Evolutionary conservation across 2,797 vertebrate species (phyloP).

Genomic region (Acanthornis magna): DNA sequence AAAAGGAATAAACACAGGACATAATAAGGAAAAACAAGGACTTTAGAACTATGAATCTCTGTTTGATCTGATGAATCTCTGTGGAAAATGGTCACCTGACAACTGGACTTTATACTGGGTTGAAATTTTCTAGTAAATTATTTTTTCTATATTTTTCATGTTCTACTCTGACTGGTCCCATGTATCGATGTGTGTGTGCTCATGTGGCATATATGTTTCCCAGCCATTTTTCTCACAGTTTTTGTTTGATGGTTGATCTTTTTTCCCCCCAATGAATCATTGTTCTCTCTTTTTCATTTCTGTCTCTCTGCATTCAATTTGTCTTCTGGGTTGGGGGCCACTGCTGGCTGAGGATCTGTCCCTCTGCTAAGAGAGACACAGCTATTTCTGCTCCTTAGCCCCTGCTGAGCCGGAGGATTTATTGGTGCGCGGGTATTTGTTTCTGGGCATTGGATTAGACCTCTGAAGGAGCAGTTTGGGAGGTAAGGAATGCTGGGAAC

Average conservation of each 20-base stretch:
- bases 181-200: fast-evolving
- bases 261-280: neutral
- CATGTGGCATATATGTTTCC: neutral
- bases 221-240: neutral
- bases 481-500: slow-evolving; percentile 47
- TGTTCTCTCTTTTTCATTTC: neutral
- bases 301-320: slow-evolving; percentile 49
- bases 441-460: neutral
- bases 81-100: neutral
- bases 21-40: neutral
- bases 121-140: neutral
- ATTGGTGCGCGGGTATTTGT: neutral
- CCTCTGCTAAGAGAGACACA: neutral
- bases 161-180: fast-evolving
- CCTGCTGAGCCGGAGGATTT: slow-evolving; percentile 41
- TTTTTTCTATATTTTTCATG: neutral
- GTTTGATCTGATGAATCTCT: neutral
- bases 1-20: neutral
- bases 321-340: slow-evolving; percentile 16
- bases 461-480: slow-evolving; percentile 21
- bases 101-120: neutral
- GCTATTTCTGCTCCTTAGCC: slow-evolving; percentile 30
- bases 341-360: slow-evolving; percentile 38
- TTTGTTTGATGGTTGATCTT: neutral
- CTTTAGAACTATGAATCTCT: neutral